Conservation (phyloP, 2,113 vertebrate species). For the Perca schrenkii region DNA sequence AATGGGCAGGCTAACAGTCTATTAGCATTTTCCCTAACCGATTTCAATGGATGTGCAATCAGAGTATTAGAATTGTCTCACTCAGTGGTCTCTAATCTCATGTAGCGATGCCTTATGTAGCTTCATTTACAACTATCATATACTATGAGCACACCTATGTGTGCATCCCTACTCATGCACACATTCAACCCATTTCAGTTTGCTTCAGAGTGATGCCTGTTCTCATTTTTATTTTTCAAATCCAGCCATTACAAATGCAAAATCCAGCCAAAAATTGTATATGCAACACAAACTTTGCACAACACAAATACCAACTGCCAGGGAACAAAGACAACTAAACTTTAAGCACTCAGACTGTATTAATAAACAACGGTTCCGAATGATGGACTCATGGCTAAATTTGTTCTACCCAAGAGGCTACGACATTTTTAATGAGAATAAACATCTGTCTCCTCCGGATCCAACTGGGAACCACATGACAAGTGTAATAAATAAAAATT, state of each 20-base stretch:
- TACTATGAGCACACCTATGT: neutral
- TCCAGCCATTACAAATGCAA: slow-evolving; percentile 6
- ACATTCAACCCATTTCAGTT: neutral
- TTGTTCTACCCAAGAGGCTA: slow-evolving; percentile 63
- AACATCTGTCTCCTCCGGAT: slow-evolving; percentile 66
- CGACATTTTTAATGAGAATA: slow-evolving; percentile 71
- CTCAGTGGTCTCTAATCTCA: slow-evolving; percentile 29
- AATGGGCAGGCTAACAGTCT: slow-evolving; percentile 54
- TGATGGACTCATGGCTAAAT: slow-evolving; percentile 64
- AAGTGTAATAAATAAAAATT: slow-evolving; percentile 68
- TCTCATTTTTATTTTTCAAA: neutral
- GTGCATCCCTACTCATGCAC: neutral
- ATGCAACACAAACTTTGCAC: slow-evolving; percentile 26
- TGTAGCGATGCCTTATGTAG: slow-evolving; percentile 21
- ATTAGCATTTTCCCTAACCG: slow-evolving; percentile 33
- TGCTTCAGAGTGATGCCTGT: neutral
- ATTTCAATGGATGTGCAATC: slow-evolving; percentile 26
- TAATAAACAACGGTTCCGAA: slow-evolving; percentile 58
- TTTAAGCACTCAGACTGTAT: slow-evolving; percentile 29
- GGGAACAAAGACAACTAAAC: slow-evolving; percentile 11
- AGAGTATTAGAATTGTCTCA: slow-evolving; percentile 26
- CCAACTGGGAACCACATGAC: slow-evolving; percentile 61
- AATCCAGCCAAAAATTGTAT: neutral
- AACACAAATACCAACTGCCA: slow-evolving; percentile 35
- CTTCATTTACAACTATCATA: slow-evolving; percentile 3